Evolutionary conservation across 2,888 invertebrate species (phyloP), one percentile per base, ranked within the genome.

Genomic region (Penaeus monodon): DNA sequence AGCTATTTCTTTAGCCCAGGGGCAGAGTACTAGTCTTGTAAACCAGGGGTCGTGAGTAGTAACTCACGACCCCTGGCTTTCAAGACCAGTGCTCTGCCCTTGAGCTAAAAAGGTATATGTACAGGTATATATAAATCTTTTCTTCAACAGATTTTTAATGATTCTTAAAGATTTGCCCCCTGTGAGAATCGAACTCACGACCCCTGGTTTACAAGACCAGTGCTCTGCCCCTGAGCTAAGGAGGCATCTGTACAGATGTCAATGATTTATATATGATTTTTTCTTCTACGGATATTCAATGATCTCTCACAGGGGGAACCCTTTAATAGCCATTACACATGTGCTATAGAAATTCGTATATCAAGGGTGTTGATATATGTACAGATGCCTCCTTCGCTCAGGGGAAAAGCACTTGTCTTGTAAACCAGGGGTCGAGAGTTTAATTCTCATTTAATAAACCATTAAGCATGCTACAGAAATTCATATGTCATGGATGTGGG

Each of bases 101-200:
- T 87, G 87, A 87, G 87, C 87, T 87, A 87, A 84, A 73, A 83
- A 83, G 87, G 87, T 83, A 49, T 49, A 10, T 49, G 49, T 49
- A 49, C 49, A 49, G 12, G n/a, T n/a, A n/a, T n/a, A n/a, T n/a
- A n/a, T n/a, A n/a, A n/a, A n/a, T n/a, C n/a, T n/a, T n/a, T n/a
- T n/a, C n/a, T n/a, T n/a, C n/a, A n/a, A n/a, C n/a, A n/a, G n/a
- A n/a, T n/a, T n/a, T n/a, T n/a, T n/a, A n/a, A n/a, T n/a, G n/a
- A n/a, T n/a, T n/a, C n/a, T 49, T 49, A 49, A 49, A 49, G 12
- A 88, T 68, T 80, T 84, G 96, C 97, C 96, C 97, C 96, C 96
- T 97, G 97, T 97, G 97, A 97, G 98, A 97, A 97, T 98, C 97
- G 97, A 98, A 97, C 97, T 97, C 97, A 96, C 97, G 97, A 97